Evolutionary conservation across 1,140 invertebrate species (phyloP).

Genomic region (Microvelia longipes): DNA sequence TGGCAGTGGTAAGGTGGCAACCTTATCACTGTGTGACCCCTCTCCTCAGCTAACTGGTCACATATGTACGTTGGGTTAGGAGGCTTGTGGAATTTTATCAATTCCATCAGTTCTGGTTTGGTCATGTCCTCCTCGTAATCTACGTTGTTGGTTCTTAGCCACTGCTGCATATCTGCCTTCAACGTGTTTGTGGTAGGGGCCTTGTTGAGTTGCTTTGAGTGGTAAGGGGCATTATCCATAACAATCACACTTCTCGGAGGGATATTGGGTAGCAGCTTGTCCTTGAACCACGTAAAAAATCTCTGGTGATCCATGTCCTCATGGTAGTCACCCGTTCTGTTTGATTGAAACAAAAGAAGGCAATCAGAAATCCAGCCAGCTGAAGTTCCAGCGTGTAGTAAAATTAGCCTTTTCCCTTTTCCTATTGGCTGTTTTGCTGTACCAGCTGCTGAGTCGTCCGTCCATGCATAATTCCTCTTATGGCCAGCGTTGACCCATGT

Average conservation of each 20-base stretch:
- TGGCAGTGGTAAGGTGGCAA: slow-evolving; percentile 23
- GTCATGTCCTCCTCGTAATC: not conserved
- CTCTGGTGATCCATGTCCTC: not conserved
- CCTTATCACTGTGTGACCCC: slow-evolving; percentile 18
- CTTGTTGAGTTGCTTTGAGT: not conserved
- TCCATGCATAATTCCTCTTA: not conserved
- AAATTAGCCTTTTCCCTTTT: not conserved
- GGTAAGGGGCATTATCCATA: not conserved
- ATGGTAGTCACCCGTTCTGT: not conserved
- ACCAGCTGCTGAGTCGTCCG: not conserved
- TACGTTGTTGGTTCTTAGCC: not conserved
- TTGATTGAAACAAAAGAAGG: not conserved
- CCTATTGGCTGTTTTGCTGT: not conserved
- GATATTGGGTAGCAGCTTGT: not conserved
- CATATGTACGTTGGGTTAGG: not conserved
- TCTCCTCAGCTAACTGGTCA: not conserved
- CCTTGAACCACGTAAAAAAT: not conserved
- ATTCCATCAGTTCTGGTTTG: not conserved
- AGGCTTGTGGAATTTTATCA: not conserved
- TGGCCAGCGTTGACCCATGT: not conserved
- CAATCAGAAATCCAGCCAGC: not conserved
- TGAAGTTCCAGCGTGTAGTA: not conserved
- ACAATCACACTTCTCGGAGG: not conserved
- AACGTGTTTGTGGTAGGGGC: not conserved
- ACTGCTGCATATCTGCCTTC: not conserved